Conservation (phyloP, 2,797 vertebrate genomes). For the Triplophysa bombifrons region DNA sequence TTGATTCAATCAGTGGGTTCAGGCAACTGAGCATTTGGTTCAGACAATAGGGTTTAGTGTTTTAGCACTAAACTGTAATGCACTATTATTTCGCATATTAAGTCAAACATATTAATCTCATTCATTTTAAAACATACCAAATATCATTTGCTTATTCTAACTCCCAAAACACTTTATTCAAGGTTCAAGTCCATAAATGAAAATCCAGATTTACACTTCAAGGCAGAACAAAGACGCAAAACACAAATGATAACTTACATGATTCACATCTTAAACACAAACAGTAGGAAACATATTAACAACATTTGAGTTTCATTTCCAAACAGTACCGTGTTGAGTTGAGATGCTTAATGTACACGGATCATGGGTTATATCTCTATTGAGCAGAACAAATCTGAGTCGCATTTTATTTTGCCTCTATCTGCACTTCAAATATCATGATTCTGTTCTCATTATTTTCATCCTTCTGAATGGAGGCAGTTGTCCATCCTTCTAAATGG, state of each 20-base stretch:
- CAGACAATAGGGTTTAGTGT: too few species aligned
- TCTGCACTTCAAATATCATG: conserved; percentile 14
- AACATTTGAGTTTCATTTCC: conserved; percentile 16
- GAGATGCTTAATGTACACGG: neutral
- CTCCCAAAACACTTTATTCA: conserved; percentile 37
- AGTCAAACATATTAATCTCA: neutral
- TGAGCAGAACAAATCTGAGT: neutral
- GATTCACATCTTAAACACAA: conserved; percentile 7
- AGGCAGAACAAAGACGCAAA: neutral
- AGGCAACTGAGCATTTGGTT: too few species aligned
- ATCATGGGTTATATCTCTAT: neutral
- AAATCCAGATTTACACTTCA: conserved; percentile 29
- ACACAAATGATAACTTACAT: neutral
- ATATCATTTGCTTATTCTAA: neutral
- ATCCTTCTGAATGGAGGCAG: conserved; percentile 4
- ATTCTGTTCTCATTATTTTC: conserved; percentile 3
- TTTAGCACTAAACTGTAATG: too few species aligned
- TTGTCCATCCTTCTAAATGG: conserved; percentile 17
- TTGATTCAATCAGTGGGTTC: too few species aligned
- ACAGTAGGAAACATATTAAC: neutral
- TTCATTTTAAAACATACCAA: too few species aligned
- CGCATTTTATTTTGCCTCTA: neutral
- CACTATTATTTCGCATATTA: neutral
- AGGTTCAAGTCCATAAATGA: conserved; percentile 1
- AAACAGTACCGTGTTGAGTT: neutral